These are phyloP conservation scores for Thelaira solivaga DNA, from an alignment of 2,888 invertebrate genomes.

Conservation along the genomic window DNA sequence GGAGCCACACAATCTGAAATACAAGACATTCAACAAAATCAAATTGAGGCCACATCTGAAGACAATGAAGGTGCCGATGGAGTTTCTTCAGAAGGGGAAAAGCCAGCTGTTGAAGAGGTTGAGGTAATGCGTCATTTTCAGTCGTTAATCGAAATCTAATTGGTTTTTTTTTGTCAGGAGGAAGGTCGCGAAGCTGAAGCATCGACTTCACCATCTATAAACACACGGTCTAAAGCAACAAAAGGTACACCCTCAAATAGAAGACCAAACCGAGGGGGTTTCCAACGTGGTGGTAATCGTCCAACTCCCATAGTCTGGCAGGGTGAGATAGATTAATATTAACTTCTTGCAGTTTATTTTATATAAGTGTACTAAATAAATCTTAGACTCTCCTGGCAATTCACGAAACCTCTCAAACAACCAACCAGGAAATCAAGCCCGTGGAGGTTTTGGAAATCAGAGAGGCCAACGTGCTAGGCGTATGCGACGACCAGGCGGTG, in stretches of 20 bases:
- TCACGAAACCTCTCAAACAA: constrained; percentile 67
- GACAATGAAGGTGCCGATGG: constrained; percentile 77
- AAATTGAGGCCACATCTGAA: constrained; percentile 71
- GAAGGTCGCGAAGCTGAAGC: constrained; percentile 91
- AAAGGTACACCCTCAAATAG: constrained; percentile 73
- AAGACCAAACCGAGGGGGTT: constrained; percentile 72
- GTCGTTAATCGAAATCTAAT: background rate
- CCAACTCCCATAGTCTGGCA: constrained; percentile 83
- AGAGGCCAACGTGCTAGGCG: constrained; percentile 74
- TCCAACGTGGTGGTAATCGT: constrained; percentile 75
- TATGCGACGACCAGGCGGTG: constrained; percentile 71
- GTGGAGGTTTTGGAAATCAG: constrained; percentile 69
- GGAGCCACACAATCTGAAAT: constrained; percentile 78
- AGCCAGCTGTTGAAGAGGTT: constrained; percentile 77
- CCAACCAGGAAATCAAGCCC: constrained; percentile 68
- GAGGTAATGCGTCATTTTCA: constrained; percentile 67
- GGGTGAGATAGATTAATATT: constrained; percentile 23
- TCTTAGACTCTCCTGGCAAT: constrained; percentile 65
- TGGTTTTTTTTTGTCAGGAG: constrained; percentile 77
- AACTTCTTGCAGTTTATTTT: background rate
- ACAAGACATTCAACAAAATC: constrained; percentile 73
- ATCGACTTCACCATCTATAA: constrained; percentile 80
- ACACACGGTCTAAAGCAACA: constrained; percentile 78
- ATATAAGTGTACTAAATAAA: background rate
- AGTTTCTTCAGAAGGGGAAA: constrained; percentile 82